Evolutionary conservation across 2,113 vertebrate genomes (phyloP).

Genomic region (Charina bottae): DNA sequence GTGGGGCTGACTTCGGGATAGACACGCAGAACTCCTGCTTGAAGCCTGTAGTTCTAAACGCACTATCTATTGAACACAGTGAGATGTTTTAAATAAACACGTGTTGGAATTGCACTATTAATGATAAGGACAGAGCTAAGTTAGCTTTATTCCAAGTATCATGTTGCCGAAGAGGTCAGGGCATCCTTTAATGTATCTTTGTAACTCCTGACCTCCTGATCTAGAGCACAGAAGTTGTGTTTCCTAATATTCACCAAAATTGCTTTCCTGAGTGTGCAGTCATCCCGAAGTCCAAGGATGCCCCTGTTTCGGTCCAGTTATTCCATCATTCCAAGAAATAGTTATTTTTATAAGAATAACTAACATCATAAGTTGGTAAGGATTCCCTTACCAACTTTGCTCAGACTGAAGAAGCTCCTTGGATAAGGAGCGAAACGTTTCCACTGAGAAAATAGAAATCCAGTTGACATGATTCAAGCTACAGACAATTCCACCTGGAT

Average conservation of each 20-base stretch:
- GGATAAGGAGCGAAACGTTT: too few species aligned
- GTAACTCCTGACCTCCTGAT: neutral
- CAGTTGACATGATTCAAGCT: too few species aligned
- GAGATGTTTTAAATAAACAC: neutral
- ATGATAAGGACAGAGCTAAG: neutral
- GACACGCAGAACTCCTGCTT: neutral
- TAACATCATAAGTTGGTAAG: too few species aligned
- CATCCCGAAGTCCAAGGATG: too few species aligned
- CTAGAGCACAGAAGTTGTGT: neutral
- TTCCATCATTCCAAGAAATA: too few species aligned
- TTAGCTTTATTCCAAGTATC: neutral
- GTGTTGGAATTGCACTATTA: neutral
- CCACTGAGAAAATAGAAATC: too few species aligned
- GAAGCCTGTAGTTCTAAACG: neutral
- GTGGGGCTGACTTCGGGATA: neutral
- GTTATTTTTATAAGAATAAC: too few species aligned
- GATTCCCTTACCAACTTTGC: too few species aligned
- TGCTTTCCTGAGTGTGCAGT: neutral
- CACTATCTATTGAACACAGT: neutral
- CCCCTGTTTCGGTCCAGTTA: too few species aligned
- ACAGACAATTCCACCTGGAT: too few species aligned
- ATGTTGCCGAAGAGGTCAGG: neutral
- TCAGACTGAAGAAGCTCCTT: too few species aligned
- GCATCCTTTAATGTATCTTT: neutral
- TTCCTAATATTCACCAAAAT: neutral